Evolutionary conservation across 2,113 vertebrate genomes (phyloP), one percentile per base, ranked within the genome.

Genomic region (Myocastor coypus): DNA sequence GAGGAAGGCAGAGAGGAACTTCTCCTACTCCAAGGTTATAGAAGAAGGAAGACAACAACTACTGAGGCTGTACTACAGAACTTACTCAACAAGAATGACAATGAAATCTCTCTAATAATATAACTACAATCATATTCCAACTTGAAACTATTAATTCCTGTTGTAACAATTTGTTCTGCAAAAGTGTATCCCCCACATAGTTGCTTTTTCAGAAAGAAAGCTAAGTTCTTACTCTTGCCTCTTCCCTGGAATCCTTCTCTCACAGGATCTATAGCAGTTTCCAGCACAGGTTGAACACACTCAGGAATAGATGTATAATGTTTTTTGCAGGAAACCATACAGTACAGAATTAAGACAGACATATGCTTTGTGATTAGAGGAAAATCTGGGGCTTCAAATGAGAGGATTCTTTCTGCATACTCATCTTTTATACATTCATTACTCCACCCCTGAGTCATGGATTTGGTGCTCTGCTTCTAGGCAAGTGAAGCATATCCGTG

Each of bases 91-190:
- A 11, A 87, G 63, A 83, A 64, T 40, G n/a, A n/a, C n/a, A 68
- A 71, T 28, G 52, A 83, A 83, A 14, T 52, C 85, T 73, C 66
- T 94, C 77, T 69, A 87, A 61, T 3, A 13, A 9, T 73, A 37
- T 64, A 80, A 85, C 68, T 93, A 55, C 66, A 86, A 78, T 61
- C 64, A 77, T 37, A 80, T 71, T 66, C 34, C 59, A 94, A 42
- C 59, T 75, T 64, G 16, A 96, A 89, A 16, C 37, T 66, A 61
- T 91, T 81, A 80, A 92, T 30, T 96, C 68, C 32, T 77, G 32
- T 64, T 75, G 57, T 50, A 64, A 86, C 64, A 92, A 37, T 92
- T 92, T 94, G 81, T 86, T 95, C 94, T 87, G 46, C 7, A 97
- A 96, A 46, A 80, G 14, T n/a, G 17, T 93, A 63, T 92, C 75